Base-by-base conservation (phyloP, 1,140 invertebrate genomes). In the Dryas iulia region DNA sequence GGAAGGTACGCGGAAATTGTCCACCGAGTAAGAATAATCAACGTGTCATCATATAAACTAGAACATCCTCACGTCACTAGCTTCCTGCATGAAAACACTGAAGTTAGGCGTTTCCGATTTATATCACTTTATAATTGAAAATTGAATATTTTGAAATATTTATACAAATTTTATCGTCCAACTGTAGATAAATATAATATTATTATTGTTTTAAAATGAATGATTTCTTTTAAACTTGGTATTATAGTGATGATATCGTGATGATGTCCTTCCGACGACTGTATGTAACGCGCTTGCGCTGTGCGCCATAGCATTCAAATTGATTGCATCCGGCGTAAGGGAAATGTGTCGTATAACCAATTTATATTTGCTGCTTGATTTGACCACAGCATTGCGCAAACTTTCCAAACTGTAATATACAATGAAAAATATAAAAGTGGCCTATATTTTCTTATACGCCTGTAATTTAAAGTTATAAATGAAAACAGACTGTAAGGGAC, bases 281-380 rank as follows among this genome's bases (percentile, higher is more conserved):
- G 82, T 82, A 67, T 69, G 72, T 73, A 72, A 69, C 74, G 74
- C 74, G 78, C 80, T 69, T 76, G 83, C 83, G 83, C 85, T 75
- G 77, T 78, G 76, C 78, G 79, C 69, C 76, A 73, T 69, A 73
- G 64, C 74, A 78, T 72, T 76, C 87, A 89, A 92, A 92, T 92
- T 92, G 91, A 85, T 80, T 79, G 78, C 85, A 92, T 92, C 91
- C 91, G 91, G 89, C 79, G 62, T 80, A 83, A 91, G 84, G 90
- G 91, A 90, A 91, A 92, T 91, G 86, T 89, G 87, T 85, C 83
- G 80, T 82, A 87, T 84, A 87, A 84, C 85, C 84, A 91, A 89
- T 91, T 88, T 90, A 88, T 84, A 79, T 83, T 79, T 84, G 84
- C 82, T 80, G 77, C 81, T 81, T 78, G 78, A 83, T 90, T 87